Conservation (phyloP, 2,113 vertebrate genomes). For the Heptranchias perlo region DNA sequence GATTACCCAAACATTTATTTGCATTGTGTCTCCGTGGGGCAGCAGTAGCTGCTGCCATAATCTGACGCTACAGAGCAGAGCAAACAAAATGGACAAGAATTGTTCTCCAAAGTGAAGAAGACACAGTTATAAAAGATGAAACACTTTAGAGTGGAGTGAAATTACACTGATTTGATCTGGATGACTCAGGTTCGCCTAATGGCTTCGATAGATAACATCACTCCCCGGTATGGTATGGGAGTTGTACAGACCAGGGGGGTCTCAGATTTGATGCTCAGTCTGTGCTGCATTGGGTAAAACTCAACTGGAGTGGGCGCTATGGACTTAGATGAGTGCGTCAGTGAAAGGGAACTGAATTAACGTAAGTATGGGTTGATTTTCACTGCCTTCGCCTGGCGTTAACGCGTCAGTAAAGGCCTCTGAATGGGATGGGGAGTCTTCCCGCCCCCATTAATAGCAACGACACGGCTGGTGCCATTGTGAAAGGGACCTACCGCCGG, state of each 20-base stretch:
- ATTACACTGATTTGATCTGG: neutral
- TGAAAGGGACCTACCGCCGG: neutral
- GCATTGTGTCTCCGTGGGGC: neutral
- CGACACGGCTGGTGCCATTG: neutral
- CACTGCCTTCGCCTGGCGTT: no score
- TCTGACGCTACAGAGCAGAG: neutral
- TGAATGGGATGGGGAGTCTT: no score
- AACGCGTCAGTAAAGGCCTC: no score
- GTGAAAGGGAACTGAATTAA: no score
- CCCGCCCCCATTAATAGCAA: neutral
- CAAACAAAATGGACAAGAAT: neutral
- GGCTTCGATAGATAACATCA: neutral
- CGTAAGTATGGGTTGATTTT: no score
- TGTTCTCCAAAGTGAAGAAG: neutral
- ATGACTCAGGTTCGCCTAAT: neutral
- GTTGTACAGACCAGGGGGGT: neutral
- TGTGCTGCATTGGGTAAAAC: neutral
- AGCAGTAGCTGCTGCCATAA: neutral
- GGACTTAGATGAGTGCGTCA: no score
- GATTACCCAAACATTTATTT: neutral
- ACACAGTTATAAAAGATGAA: neutral
- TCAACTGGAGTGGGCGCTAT: no score
- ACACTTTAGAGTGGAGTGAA: neutral
- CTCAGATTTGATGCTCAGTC: neutral
- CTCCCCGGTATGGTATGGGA: neutral